Evolutionary conservation across 2,797 vertebrate species (phyloP).

Genomic region (Apogon talboti): DNA sequence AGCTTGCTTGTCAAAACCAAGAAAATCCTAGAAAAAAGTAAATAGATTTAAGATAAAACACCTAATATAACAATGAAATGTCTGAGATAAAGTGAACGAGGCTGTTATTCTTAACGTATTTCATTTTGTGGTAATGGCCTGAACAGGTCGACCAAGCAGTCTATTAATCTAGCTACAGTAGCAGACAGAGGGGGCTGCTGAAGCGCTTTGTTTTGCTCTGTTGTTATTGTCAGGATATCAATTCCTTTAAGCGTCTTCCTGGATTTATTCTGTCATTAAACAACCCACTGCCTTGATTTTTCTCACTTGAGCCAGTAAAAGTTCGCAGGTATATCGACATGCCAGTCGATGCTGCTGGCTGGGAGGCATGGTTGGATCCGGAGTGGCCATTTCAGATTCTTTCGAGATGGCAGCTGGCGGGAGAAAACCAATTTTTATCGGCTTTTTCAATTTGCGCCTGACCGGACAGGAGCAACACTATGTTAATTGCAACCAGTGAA

Average conservation of each 20-base stretch:
- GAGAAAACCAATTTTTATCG: constrained; percentile 67
- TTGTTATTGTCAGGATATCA: constrained; percentile 70
- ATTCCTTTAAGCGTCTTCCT: constrained; percentile 65
- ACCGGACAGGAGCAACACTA: constrained; percentile 47
- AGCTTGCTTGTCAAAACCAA: constrained; percentile 3
- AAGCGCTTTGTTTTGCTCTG: constrained; percentile 48
- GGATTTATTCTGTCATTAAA: constrained; percentile 76
- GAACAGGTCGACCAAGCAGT: constrained; percentile 36
- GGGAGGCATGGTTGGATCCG: constrained; percentile 42
- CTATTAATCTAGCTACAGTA: constrained; percentile 57
- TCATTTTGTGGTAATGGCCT: constrained; percentile 46
- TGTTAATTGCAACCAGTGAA: constrained; percentile 64
- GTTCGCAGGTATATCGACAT: constrained; percentile 68
- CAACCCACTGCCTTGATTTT: constrained; percentile 64
- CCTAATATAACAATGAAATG: constrained; percentile 9
- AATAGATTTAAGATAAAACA: constrained; percentile 32
- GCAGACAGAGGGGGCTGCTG: constrained; percentile 20
- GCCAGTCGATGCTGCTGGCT: constrained; percentile 56
- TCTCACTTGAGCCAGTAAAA: constrained; percentile 62
- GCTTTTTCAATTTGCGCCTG: constrained; percentile 66
- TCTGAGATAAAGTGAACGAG: constrained; percentile 39
- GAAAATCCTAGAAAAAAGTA: neutral
- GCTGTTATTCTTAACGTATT: constrained; percentile 48
- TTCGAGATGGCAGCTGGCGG: constrained; percentile 43
- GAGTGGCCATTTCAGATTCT: constrained; percentile 46